Percentiles rank a stretch among this genome's conserved stretches.
Conservation (phyloP, 2,113 vertebrate species). For the Mastomys coucha region DNA sequence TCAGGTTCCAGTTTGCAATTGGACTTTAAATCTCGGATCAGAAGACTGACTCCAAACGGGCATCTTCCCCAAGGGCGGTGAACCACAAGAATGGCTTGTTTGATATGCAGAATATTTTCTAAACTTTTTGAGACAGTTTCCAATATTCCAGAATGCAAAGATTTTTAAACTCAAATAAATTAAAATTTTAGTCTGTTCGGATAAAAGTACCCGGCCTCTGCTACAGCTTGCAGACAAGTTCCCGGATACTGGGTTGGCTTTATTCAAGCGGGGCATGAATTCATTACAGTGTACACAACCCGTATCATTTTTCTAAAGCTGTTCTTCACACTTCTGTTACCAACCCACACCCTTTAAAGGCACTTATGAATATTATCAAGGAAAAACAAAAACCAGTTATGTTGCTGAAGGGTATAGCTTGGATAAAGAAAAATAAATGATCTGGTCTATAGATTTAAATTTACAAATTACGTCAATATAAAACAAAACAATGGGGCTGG, state of each 20-base stretch:
- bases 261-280: background rate
- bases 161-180: slow-evolving; percentile 39
- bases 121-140: background rate
- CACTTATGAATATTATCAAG: background rate
- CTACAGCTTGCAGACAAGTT: background rate
- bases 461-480: background rate
- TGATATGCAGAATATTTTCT: background rate
- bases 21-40: slow-evolving; percentile 4
- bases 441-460: background rate
- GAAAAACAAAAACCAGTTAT: background rate
- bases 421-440: background rate
- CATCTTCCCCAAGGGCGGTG: background rate
- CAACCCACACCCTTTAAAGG: background rate
- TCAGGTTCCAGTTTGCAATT: slow-evolving; percentile 35
- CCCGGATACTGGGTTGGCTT: background rate
- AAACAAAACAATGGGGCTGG: background rate
- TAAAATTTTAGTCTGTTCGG: slow-evolving; percentile 36
- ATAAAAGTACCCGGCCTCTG: background rate
- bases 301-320: background rate
- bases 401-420: background rate
- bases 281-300: background rate
- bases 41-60: background rate
- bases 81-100: slow-evolving; percentile 44
- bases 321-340: background rate
- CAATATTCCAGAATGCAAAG: slow-evolving; percentile 39